These are phyloP conservation scores for Hedya salicella DNA, from an alignment of 2,888 invertebrate genomes.

Conservation along the genomic window DNA sequence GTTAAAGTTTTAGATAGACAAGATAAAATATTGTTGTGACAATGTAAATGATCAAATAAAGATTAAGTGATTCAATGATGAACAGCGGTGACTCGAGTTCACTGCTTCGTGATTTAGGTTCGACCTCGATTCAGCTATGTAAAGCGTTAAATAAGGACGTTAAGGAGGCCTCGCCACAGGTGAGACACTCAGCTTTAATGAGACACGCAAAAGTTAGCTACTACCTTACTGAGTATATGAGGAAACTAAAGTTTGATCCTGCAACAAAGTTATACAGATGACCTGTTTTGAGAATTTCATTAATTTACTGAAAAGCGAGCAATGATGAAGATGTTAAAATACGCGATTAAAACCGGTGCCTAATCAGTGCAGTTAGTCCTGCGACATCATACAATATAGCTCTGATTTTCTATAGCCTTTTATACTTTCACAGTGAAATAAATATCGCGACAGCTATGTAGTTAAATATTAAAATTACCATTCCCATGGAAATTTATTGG, in stretches of 20 bases:
- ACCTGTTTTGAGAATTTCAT: no score
- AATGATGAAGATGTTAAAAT: no score
- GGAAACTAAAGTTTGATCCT: neutral
- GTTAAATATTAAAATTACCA: neutral
- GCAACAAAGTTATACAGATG: neutral
- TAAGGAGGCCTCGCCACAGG: slow-evolving; percentile 4
- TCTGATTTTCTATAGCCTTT: neutral
- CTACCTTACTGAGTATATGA: neutral
- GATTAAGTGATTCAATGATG: slow-evolving; percentile 24
- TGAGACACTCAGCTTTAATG: slow-evolving; percentile 5
- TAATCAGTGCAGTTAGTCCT: no score
- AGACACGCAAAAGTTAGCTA: neutral
- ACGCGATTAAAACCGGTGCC: no score
- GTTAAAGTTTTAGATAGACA: slow-evolving; percentile 20
- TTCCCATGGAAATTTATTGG: neutral
- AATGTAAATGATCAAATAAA: slow-evolving; percentile 19
- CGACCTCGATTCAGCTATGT: slow-evolving; percentile 13
- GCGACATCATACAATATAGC: neutral
- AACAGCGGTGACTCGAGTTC: slow-evolving; percentile 23
- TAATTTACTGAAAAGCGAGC: no score
- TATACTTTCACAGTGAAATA: neutral
- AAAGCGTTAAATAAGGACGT: slow-evolving; percentile 9
- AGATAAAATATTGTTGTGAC: slow-evolving; percentile 13
- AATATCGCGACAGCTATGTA: neutral
- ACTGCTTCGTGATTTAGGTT: neutral